Percentiles rank a stretch among this genome's conserved stretches.
Conservation (phyloP, 2,888 invertebrate genomes). For the Microctonus brassicae region DNA sequence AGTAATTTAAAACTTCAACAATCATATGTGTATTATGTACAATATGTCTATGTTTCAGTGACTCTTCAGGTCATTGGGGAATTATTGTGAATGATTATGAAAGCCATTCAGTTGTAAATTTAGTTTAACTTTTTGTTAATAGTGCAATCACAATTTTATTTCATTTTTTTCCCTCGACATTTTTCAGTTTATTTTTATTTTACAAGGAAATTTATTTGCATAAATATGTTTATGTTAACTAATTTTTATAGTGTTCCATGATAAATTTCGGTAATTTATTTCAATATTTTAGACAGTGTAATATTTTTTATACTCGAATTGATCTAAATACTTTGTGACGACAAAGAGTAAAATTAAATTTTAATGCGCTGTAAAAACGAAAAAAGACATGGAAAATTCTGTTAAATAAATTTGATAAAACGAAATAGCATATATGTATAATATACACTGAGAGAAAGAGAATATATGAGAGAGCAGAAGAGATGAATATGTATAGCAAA, state of each 20-base stretch:
- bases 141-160: background rate
- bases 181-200: background rate
- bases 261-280: no score
- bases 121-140: background rate
- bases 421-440: no score
- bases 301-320: no score
- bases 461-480: background rate
- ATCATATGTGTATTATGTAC: background rate
- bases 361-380: background rate
- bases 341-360: background rate
- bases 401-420: background rate
- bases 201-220: background rate
- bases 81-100: background rate
- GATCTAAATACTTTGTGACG: no score
- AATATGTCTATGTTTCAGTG: background rate
- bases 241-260: no score
- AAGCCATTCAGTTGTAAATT: background rate
- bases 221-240: no score
- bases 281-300: no score
- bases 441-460: background rate
- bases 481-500: background rate
- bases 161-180: background rate
- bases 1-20: slow-evolving; percentile 10
- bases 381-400: background rate
- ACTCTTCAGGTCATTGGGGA: slow-evolving; percentile 21